Base-by-base conservation (phyloP, 2,113 vertebrate species). In the Paratilapia polleni region DNA sequence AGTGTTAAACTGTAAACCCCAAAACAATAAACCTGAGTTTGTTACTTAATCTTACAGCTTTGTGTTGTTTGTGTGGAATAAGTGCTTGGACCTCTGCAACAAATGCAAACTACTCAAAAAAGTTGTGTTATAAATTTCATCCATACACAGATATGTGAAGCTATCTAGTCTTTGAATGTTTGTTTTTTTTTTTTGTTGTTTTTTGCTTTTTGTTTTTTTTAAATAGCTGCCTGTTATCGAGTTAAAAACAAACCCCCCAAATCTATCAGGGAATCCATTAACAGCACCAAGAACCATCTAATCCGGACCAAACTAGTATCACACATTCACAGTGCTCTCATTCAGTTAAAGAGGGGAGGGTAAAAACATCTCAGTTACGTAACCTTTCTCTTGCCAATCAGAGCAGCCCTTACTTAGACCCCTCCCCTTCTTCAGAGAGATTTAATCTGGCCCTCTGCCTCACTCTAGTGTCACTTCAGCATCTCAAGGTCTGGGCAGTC, bases 301-400 rank as follows among this genome's bases (percentile, higher is more conserved):
- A 90, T 80, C 84, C 24, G 59, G 88, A 78, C 81, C 70, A 87
- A 91, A 89, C 91, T 84, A 86, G 87, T 80, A 56, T 28, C 6
- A 6, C n/a, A 74, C 38, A 59, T 47, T 82, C 31, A 90, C 92
- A 92, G 83, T 81, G 70, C 82, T 76, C 58, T 84, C 91, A 90
- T 91, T 93, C 58, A 91, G 80, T 10, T 15, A 20, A 49, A 68
- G 61, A 77, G 81, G 88, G 78, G 87, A 87, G 84, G 38, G 19
- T 15, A 86, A 19, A 82, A 86, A 92, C 83, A 82, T 7, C 3
- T 54, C 3, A 4, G 87, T 94, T 93, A 81, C 86, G 84, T 83
- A 93, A 95, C 78, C 31, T 19, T 26, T 34, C 9, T 22, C 54
- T 76, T 89, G 81, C 93, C 93, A 94, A 94, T 94, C 93, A 93